Conservation (phyloP, 92 coral and sea anemone species). For the Pocillopora grandis region DNA sequence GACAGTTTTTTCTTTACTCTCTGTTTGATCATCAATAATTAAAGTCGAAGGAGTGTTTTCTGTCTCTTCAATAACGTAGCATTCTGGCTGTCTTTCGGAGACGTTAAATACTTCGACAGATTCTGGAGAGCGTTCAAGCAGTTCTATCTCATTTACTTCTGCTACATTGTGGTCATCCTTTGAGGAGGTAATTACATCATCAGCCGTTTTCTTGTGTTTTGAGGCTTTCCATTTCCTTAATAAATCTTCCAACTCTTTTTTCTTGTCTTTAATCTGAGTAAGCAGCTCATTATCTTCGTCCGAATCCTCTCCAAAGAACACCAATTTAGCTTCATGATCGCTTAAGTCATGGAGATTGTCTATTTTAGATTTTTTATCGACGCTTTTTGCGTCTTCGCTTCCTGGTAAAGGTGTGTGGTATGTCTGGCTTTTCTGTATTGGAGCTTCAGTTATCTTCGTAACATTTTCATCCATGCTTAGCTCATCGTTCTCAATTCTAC, state of each 20-base stretch:
- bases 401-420: not conserved
- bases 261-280: constrained; percentile 47
- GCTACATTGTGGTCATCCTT: not conserved
- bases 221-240: constrained; percentile 48
- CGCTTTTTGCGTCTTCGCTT: not conserved
- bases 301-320: not conserved
- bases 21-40: not conserved
- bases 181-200: not conserved
- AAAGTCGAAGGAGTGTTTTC: not conserved
- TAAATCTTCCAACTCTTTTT: constrained; percentile 48
- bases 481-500: not conserved
- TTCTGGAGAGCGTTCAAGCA: not conserved
- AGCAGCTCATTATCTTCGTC: constrained; percentile 35
- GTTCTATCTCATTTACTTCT: not conserved
- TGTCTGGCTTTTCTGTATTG: not conserved
- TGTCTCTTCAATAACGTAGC: not conserved
- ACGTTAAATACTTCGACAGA: not conserved
- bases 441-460: not conserved
- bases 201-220: not conserved
- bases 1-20: not conserved
- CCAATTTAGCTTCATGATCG: not conserved
- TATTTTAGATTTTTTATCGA: not conserved
- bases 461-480: not conserved
- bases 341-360: not conserved
- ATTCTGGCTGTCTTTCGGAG: not conserved